Evolutionary conservation across 2,888 invertebrate genomes (phyloP), one percentile per base, ranked within the genome.

Genomic region (Rhagonycha fulva): DNA sequence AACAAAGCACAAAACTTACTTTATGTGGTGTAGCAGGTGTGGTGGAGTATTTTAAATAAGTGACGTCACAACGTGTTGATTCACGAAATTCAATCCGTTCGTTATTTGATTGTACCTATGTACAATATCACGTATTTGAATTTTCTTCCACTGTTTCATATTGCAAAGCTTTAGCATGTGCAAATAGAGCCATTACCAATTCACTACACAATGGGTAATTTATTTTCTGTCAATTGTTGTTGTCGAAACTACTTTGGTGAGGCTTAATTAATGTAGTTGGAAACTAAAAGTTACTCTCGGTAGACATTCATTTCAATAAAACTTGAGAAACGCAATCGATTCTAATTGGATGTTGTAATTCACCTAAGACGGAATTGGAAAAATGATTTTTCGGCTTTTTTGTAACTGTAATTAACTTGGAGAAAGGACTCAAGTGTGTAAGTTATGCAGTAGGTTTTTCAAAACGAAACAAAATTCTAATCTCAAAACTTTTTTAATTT

Each of bases 191-290:
- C 26, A 66, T 66, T 66, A 24, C 63, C 26, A 66, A 24, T 66
- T 66, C 12, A 23, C 26, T 66, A 11, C 9, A 66, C n/a, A 19
- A 66, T 66, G 63, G 63, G 63, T 66, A 66, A 66, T 66, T 66
- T 66, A 66, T 66, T 66, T 66, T 66, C 23, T 62, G 72, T 68
- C 68, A 62, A 72, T 72, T 60, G 72, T 28, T 61, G 62, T 68
- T 72, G 62, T 68, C 28, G 62, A 72, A 72, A 72, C 62, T 72
- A 68, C 62, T 63, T 26, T 71, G 26, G 72, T 62, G 28, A 14
- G 68, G 30, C 72, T 72, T 68, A 72, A 72, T 72, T 72, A 68
- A 67, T 26, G 72, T 68, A 60, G 68, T 62, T 60, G 61, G 23
- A 68, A 72, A 47, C 47, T 47, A 47, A 47, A 47, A 47, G 47